Evolutionary conservation across 2,888 invertebrate species (phyloP).

Genomic region (Conistra vaccinii): DNA sequence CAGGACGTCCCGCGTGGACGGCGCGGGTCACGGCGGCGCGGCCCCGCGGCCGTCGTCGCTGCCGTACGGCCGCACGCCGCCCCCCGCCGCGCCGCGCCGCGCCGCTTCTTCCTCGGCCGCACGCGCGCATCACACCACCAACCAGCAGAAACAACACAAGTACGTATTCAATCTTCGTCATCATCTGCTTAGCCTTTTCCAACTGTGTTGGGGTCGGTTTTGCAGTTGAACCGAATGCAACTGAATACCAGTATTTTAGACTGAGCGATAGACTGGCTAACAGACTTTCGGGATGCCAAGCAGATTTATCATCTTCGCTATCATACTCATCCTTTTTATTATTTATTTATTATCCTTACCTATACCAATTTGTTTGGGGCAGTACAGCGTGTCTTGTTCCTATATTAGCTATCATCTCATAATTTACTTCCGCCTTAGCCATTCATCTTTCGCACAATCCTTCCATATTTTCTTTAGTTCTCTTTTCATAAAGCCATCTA

Average conservation of each 20-base stretch:
- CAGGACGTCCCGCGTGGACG: conserved; percentile 92
- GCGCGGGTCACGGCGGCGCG: conserved; percentile 80
- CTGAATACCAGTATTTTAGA: neutral
- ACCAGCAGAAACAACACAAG: conserved; percentile 84
- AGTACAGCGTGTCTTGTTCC: neutral
- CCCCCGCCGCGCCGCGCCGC: conserved; percentile 89
- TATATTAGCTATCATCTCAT: neutral
- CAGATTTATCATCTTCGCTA: neutral
- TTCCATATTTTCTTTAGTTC: neutral
- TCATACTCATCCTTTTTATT: too few relatives aligned
- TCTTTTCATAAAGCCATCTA: too few relatives aligned
- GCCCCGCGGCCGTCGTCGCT: conserved; percentile 92
- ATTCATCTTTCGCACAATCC: neutral
- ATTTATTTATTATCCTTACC: neutral
- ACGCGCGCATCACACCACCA: conserved; percentile 84
- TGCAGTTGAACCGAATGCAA: neutral
- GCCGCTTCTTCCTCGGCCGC: conserved; percentile 93
- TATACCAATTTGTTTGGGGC: neutral
- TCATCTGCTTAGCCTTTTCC: neutral
- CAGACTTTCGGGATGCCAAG: neutral
- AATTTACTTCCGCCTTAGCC: neutral
- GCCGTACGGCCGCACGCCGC: conserved; percentile 91
- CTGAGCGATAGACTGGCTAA: neutral
- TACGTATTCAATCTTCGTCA: conserved; percentile 56
- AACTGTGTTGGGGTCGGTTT: neutral